Evolutionary conservation across 2,797 vertebrate species (phyloP).

Genomic region (Onychomys arenicola): DNA sequence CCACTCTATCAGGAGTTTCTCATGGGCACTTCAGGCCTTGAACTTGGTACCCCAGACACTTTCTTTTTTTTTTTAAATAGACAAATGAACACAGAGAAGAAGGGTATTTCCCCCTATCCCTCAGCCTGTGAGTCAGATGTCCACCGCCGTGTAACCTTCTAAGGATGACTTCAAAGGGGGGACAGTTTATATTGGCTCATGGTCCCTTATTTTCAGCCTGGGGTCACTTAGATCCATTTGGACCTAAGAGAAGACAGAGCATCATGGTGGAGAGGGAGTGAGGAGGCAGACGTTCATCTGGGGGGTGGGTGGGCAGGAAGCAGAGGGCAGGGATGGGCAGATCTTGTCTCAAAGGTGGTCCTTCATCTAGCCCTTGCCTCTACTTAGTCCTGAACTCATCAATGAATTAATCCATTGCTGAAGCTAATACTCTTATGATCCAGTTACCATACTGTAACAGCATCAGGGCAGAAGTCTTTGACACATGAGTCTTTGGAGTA

Average conservation of each 20-base stretch:
- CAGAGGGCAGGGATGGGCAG: neutral
- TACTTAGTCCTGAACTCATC: neutral
- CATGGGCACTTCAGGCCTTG: rapidly evolving
- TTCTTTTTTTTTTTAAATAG: neutral
- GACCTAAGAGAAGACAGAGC: neutral
- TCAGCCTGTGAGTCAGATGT: neutral
- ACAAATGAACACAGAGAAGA: neutral
- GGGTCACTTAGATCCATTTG: neutral
- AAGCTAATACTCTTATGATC: neutral
- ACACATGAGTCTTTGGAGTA: neutral
- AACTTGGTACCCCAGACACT: neutral
- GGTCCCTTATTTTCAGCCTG: neutral
- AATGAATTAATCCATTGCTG: neutral
- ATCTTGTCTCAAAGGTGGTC: neutral
- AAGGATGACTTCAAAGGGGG: neutral
- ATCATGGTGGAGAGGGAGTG: neutral
- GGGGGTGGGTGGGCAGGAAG: neutral
- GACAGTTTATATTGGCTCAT: neutral
- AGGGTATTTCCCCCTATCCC: neutral
- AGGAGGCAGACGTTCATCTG: neutral
- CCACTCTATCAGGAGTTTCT: neutral
- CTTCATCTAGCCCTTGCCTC: neutral
- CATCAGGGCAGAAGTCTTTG: neutral
- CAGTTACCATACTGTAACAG: neutral
- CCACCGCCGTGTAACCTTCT: neutral